Percentiles rank a stretch among this genome's conserved stretches.
Conservation (phyloP, 2,888 invertebrate species). For the Macropis europaea region DNA sequence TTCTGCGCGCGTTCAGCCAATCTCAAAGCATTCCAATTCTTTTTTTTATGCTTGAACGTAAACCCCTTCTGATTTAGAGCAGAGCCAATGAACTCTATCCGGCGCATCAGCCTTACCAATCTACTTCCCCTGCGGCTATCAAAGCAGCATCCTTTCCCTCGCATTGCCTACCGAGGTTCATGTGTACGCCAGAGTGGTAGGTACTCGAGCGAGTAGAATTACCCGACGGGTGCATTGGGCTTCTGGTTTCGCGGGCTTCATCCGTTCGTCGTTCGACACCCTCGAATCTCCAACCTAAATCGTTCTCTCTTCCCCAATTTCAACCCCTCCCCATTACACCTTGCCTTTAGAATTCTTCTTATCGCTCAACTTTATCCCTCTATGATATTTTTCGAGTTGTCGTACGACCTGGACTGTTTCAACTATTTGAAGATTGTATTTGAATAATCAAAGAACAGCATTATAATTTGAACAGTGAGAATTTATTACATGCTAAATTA, state of each 20-base stretch:
- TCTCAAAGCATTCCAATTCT: slow-evolving; percentile 67
- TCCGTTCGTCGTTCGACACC: slow-evolving; percentile 66
- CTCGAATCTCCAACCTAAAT: slow-evolving; percentile 52
- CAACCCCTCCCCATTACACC: neutral
- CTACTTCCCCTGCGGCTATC: slow-evolving; percentile 76
- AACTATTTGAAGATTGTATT: no score
- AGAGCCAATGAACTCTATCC: slow-evolving; percentile 76
- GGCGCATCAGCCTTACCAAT: slow-evolving; percentile 74
- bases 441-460: no score
- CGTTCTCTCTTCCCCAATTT: slow-evolving; percentile 31
- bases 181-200: slow-evolving; percentile 63
- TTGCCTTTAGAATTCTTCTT: slow-evolving; percentile 19
- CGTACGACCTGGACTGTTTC: neutral
- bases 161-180: slow-evolving; percentile 44
- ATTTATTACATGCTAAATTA: no score
- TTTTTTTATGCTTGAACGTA: slow-evolving; percentile 73
- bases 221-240: slow-evolving; percentile 70
- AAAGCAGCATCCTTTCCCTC: slow-evolving; percentile 70
- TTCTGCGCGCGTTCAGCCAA: slow-evolving; percentile 64
- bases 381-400: slow-evolving; percentile 22
- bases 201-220: slow-evolving; percentile 75
- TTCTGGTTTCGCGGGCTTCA: slow-evolving; percentile 67
- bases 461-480: no score
- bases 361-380: slow-evolving; percentile 7
- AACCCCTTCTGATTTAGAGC: slow-evolving; percentile 70